phyloP scores from a whole-genome alignment of 1,140 invertebrate genomes.

The Homalodisca vitripennis region DNA sequence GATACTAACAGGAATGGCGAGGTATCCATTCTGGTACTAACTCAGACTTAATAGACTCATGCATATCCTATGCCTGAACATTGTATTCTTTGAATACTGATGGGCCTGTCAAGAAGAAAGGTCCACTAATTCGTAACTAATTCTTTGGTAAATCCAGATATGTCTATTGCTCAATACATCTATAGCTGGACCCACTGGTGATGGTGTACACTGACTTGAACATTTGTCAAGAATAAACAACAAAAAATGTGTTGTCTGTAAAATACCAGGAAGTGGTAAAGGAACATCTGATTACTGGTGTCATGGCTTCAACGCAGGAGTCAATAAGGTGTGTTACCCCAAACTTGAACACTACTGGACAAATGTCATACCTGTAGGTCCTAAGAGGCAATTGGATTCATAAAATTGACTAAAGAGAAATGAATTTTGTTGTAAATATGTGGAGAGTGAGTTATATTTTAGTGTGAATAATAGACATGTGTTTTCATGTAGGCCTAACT shows the following conservation, averaged over 20 bases:
- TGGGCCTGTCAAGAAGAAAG: neutral
- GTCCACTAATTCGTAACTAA: neutral
- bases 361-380: neutral
- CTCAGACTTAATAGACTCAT: neutral
- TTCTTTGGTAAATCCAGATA: neutral
- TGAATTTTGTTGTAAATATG: no score
- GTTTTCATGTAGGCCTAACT: no score
- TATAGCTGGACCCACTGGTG: neutral
- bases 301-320: neutral
- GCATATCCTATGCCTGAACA: neutral
- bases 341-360: neutral
- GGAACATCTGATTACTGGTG: constrained; percentile 13
- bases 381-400: neutral
- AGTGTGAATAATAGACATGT: no score
- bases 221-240: neutral
- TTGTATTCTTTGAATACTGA: constrained; percentile 14
- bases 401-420: no score
- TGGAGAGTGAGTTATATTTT: no score
- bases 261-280: neutral
- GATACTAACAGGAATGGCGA: no score
- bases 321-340: neutral
- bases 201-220: constrained; percentile 6
- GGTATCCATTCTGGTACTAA: no score
- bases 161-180: neutral
- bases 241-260: neutral